These are phyloP conservation scores for Drosophila parvula DNA, from an alignment of 1,140 invertebrate genomes.

Conservation along the genomic window DNA sequence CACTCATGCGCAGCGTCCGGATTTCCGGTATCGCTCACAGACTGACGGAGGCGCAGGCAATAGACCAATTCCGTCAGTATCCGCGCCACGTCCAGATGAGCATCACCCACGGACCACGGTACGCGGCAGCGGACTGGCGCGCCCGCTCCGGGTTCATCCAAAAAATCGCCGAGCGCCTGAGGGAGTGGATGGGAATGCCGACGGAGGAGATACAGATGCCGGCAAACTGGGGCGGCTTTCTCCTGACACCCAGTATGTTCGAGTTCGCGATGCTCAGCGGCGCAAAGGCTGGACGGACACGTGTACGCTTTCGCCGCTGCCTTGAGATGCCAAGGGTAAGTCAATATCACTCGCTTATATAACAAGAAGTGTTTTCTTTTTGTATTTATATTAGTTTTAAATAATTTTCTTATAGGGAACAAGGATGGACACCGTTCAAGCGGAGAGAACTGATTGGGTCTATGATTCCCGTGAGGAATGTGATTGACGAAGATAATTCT, in stretches of 20 bases:
- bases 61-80: conserved; percentile 51
- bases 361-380: background rate
- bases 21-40: conserved; percentile 90
- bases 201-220: conserved; percentile 34
- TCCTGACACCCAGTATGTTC: conserved; percentile 44
- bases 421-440: conserved; percentile 23
- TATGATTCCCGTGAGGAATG: conserved; percentile 41
- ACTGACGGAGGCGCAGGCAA: conserved; percentile 29
- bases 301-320: conserved; percentile 57
- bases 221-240: conserved; percentile 55
- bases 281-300: background rate
- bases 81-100: conserved; percentile 47
- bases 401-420: conserved; percentile 22
- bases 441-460: conserved; percentile 55
- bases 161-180: background rate
- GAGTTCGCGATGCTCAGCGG: conserved; percentile 38
- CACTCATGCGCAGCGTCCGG: conserved; percentile 91
- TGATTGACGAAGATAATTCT: background rate
- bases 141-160: background rate
- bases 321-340: conserved; percentile 48
- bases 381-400: background rate
- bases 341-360: background rate
- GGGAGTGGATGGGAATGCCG: conserved; percentile 1
- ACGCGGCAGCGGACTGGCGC: conserved; percentile 7
- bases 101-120: conserved; percentile 35